A percentile compares a stretch with the other conserved stretches of the same genome.
phyloP scores from a whole-genome alignment of 2,113 vertebrate genomes.

The Dasyurus viverrinus region DNA sequence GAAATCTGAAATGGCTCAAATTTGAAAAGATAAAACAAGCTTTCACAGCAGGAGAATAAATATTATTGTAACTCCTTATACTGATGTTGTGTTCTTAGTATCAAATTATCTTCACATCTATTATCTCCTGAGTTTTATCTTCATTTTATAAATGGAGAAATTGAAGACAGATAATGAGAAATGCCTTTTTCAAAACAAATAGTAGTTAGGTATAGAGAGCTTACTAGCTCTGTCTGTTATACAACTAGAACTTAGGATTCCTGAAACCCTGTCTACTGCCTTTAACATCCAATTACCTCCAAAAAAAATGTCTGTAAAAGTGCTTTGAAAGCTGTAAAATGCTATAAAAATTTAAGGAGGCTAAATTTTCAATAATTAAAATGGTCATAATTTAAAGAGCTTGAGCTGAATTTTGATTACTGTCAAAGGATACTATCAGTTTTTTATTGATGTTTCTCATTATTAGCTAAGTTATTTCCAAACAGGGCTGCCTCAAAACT shows the following conservation, averaged over 20 bases:
- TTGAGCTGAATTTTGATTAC: slow-evolving; percentile 1
- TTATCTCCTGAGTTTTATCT: neutral
- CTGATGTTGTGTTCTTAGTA: neutral
- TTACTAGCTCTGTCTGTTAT: neutral
- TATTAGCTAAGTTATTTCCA: slow-evolving; percentile 1
- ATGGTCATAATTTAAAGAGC: neutral
- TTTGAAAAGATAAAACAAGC: neutral
- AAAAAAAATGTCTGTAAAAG: neutral
- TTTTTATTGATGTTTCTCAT: neutral
- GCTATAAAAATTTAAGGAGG: neutral
- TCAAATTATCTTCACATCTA: neutral
- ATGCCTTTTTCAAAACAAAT: neutral
- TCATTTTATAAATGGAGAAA: neutral
- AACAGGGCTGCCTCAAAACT: neutral
- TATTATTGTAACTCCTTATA: neutral
- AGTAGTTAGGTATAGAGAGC: neutral
- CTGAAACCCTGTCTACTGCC: neutral
- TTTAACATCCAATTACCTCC: neutral
- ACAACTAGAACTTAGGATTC: neutral
- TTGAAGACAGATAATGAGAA: neutral
- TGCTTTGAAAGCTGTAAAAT: neutral
- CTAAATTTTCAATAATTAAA: neutral
- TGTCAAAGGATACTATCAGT: neutral
- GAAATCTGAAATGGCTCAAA: neutral
- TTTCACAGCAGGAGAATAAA: neutral